Evolutionary conservation across 2,888 invertebrate species (phyloP).

Genomic region (Hololepta plana): DNA sequence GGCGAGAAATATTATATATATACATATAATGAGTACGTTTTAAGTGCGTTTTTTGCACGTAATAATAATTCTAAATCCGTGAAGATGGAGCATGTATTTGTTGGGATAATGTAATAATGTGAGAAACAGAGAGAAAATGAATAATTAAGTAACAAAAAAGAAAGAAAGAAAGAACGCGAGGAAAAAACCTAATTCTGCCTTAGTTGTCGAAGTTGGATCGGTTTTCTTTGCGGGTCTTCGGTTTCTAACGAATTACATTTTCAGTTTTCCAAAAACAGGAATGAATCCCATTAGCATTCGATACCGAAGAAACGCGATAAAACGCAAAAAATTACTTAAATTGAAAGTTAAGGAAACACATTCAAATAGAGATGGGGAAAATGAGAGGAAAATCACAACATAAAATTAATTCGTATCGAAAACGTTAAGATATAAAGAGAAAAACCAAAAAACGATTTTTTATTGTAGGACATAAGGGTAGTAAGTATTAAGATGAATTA

Average conservation of each 20-base stretch:
- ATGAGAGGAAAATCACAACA: no score
- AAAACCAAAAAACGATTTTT: constrained; percentile 27
- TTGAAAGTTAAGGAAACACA: no score
- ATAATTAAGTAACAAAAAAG: not conserved
- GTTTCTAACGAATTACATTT: no score
- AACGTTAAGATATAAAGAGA: no score
- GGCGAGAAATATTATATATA: no score
- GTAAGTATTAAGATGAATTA: no score
- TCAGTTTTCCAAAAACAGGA: no score
- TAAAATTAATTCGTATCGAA: no score
- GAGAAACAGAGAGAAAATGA: not conserved
- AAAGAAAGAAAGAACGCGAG: constrained; percentile 2
- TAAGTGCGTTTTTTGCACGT: constrained; percentile 17
- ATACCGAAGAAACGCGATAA: no score
- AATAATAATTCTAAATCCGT: constrained; percentile 27
- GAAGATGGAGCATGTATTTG: constrained; percentile 13
- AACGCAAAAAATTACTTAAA: no score
- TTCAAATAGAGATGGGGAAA: no score
- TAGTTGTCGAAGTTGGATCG: constrained; percentile 21
- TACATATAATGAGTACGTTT: no score
- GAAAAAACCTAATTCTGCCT: constrained; percentile 24
- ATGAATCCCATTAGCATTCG: constrained; percentile 2
- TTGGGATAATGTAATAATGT: constrained; percentile 2
- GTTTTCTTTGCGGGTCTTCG: constrained; percentile 1
- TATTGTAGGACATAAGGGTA: constrained; percentile 26